Evolutionary conservation across 37 sponge, comb jelly and placozoan species (phyloP), one percentile per base, ranked within the genome.

Genomic region (Petrosia ficiformis): DNA sequence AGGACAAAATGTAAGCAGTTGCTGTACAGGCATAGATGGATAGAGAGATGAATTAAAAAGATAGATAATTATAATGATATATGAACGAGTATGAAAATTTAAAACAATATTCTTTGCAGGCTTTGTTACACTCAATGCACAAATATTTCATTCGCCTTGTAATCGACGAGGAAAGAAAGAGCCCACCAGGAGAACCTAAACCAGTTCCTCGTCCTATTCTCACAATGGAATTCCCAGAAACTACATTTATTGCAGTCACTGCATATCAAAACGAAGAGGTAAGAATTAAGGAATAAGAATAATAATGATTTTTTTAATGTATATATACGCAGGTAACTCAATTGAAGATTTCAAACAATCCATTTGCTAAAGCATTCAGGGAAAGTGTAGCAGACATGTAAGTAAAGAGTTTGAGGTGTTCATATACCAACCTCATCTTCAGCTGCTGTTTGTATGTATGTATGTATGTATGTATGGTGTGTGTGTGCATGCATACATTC

Each of bases 211-310:
- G 67, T 25, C 42, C 40, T 25, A 73, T 84, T 6, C 42, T 80
- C 1, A 19, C 48, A 54, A 43, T 43, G 52, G 82, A 81, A 24
- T 93, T 93, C 59, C 89, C 81, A 1, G 93, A 93, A 63, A 93
- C 93, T 0, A 80, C 74, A 6, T 93, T 93, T 42, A 74, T 93
- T 21, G 88, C 93, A 39, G 93, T 93, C 26, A 93, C 93, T 11
- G 93, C 93, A 0, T 93, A 93, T 42, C 93, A 93, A 73, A 93
- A 93, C 72, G 93, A 93, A 64, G 91, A 85, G 71, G 81, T 80
- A 48, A 48, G 54, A 8, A 8, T 19, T 14, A 19, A 19, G 54
- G 8, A 48, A 48, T 48, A 14, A 19, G 14, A 61, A n/a, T 61
- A 11, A 26, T 24, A 6, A 61, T 29, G 5, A 24, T 24, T 22